Base-by-base conservation (phyloP, 1,140 invertebrate species). In the Drosophila ficusphila region DNA sequence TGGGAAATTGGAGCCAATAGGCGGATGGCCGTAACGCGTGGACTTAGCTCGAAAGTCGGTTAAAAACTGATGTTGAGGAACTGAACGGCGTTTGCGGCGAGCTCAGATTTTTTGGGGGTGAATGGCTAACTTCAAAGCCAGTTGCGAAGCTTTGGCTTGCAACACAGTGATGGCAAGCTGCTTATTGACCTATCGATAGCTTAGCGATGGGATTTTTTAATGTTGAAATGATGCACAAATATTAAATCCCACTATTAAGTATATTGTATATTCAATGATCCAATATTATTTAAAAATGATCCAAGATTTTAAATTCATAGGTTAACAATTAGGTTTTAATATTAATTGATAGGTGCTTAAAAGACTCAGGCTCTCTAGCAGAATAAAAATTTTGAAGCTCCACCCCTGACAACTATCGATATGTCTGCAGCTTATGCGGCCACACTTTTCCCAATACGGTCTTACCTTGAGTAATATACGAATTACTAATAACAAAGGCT, bases 131-230 rank as follows among this genome's bases (percentile, higher is more conserved):
- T 25, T 36, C 48, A 5, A 46, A 49, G 52, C 31, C 44, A 33
- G 39, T 12, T 36, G 29, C 51, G 29, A 52, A 82, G 74, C 74
- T 82, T 82, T 74, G 71, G 42, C 78, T 76, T 79, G 77, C 77
- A 53, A 79, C 77, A 81, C 21, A 60, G 56, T 8, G 56, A 19
- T 56, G 49, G 51, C 33, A 61, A 29, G 18, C 52, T 39, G 16
- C 21, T 58, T n/a, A 39, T 21, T 14, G 12, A 6, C 3, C 4
- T 18, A 58, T 58, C 54, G 54, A 58, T 54, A 11, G 19, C 5
- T 25, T 54, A 9, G 47, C 5, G 19, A 21, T 52, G 46, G 12
- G 1, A 12, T n/a, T n/a, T n/a, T n/a, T n/a, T n/a, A n/a, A n/a
- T n/a, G n/a, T n/a, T n/a, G n/a, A n/a, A n/a, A n/a, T n/a, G n/a